Conservation (phyloP, 2,888 invertebrate genomes). For the Oscheius sp. region DNA sequence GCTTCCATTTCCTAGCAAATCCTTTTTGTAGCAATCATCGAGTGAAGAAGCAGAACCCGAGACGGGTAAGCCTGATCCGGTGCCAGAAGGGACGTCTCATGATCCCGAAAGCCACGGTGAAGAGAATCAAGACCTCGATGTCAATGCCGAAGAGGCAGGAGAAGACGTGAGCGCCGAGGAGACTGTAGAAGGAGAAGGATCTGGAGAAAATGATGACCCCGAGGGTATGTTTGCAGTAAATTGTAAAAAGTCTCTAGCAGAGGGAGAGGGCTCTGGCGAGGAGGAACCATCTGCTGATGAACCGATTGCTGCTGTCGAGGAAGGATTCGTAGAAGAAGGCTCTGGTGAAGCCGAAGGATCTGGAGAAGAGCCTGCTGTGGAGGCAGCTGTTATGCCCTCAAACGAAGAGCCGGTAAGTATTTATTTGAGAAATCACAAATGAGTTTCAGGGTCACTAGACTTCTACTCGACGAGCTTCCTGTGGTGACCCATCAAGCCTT, state of each 20-base stretch:
- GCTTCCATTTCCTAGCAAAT: no score
- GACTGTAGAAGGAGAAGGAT: background rate
- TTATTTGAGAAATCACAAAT: background rate
- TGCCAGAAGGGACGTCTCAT: no score
- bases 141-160: background rate
- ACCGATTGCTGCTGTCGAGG: background rate
- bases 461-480: slow-evolving; percentile 59
- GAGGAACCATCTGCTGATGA: no score
- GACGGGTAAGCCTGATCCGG: no score
- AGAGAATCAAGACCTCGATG: background rate
- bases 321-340: background rate
- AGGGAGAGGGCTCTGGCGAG: no score
- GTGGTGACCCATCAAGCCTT: slow-evolving; percentile 76
- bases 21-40: no score
- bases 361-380: background rate
- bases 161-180: background rate
- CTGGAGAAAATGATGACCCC: no score
- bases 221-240: no score
- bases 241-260: no score
- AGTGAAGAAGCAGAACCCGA: no score
- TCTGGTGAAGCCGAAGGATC: background rate
- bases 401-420: background rate
- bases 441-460: background rate
- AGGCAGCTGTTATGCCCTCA: background rate
- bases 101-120: background rate